Evolutionary conservation across 2,797 vertebrate species (phyloP).

Genomic region (Parambassis ranga): DNA sequence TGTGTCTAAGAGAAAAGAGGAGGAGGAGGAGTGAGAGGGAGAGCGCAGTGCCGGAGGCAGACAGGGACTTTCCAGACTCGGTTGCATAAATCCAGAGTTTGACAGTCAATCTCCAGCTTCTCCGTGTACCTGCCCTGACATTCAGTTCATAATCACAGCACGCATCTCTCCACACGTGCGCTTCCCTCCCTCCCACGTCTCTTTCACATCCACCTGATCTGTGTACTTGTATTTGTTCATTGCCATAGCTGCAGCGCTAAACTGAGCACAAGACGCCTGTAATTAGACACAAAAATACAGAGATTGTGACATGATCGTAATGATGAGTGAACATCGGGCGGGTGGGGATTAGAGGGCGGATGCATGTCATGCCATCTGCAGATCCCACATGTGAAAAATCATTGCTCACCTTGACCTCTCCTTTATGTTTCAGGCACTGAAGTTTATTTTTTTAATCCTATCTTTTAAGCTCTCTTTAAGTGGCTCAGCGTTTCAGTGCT

Average conservation of each 20-base stretch:
- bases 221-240: slow-evolving; percentile 75
- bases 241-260: slow-evolving; percentile 68
- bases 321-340: slow-evolving; percentile 43
- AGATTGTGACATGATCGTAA: slow-evolving; percentile 25
- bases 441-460: slow-evolving; percentile 26
- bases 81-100: slow-evolving; percentile 64
- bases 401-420: not conserved
- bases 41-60: slow-evolving; percentile 44
- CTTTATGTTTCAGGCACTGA: slow-evolving; percentile 9
- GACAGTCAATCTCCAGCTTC: slow-evolving; percentile 66
- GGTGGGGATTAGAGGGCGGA: slow-evolving; percentile 27
- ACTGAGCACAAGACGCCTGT: slow-evolving; percentile 35
- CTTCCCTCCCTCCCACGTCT: slow-evolving; percentile 19
- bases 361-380: slow-evolving; percentile 43
- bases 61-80: slow-evolving; percentile 75
- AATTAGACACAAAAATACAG: slow-evolving; percentile 49
- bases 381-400: slow-evolving; percentile 17
- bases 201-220: slow-evolving; percentile 40
- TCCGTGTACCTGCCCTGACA: slow-evolving; percentile 60
- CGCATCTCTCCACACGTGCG: slow-evolving; percentile 36
- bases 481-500: slow-evolving; percentile 4
- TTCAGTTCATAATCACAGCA: slow-evolving; percentile 41
- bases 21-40: not conserved
- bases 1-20: slow-evolving; percentile 21
- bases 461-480: slow-evolving; percentile 22